phyloP scores from a whole-genome alignment of 2,797 vertebrate species.

The Heteromormyrus szaboi region DNA sequence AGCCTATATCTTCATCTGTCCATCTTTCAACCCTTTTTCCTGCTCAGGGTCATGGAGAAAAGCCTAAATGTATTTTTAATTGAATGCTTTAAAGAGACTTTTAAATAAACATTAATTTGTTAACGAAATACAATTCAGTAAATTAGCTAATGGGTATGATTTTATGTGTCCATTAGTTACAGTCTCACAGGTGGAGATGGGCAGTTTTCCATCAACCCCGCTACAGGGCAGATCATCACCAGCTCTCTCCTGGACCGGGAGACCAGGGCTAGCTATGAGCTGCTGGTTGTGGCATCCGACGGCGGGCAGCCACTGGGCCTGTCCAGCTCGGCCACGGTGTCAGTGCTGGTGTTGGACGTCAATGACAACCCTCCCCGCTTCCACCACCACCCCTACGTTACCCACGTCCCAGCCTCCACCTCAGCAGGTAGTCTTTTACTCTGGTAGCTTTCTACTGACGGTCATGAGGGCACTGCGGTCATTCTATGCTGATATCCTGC shows the following conservation, averaged over 20 bases:
- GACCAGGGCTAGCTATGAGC: slow-evolving; percentile 74
- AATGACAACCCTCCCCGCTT: slow-evolving; percentile 96
- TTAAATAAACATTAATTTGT: background rate
- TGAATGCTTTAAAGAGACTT: background rate
- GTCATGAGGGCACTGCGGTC: background rate
- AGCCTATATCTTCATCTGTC: background rate
- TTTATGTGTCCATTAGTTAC: slow-evolving; percentile 64
- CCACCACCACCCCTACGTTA: slow-evolving; percentile 95
- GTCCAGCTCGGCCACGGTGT: slow-evolving; percentile 86
- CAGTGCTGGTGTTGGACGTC: slow-evolving; percentile 77
- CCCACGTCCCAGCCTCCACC: slow-evolving; percentile 82
- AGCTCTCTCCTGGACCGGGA: slow-evolving; percentile 88
- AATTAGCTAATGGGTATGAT: background rate
- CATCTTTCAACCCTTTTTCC: background rate
- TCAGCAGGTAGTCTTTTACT: slow-evolving; percentile 64
- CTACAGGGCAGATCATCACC: slow-evolving; percentile 94
- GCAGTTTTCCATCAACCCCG: slow-evolving; percentile 94
- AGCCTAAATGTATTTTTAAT: background rate
- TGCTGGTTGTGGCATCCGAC: slow-evolving; percentile 84
- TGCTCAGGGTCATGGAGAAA: background rate
- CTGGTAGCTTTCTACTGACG: background rate
- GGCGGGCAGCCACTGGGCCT: slow-evolving; percentile 71
- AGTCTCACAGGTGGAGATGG: slow-evolving; percentile 82
- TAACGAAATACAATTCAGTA: background rate
- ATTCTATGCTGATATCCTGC: background rate